These are phyloP conservation scores for Chloroclystis v-ata DNA, from an alignment of 2,888 invertebrate genomes.

Conservation along the genomic window DNA sequence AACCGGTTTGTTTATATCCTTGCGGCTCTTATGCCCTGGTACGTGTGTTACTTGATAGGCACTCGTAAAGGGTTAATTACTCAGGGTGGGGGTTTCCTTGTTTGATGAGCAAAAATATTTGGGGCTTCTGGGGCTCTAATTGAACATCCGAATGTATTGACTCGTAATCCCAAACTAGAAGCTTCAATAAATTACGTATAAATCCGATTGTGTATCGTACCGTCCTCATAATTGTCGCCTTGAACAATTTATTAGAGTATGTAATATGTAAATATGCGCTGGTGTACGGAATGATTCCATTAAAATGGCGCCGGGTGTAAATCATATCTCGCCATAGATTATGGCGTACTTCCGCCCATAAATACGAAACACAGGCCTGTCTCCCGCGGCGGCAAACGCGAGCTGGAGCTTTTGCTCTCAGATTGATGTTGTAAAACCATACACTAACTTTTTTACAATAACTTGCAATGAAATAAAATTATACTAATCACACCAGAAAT, in stretches of 20 bases:
- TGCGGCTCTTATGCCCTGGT: slow-evolving; percentile 27
- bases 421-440: slow-evolving; percentile 28
- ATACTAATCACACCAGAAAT: background rate
- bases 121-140: background rate
- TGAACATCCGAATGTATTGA: slow-evolving; percentile 4
- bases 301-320: slow-evolving; percentile 49
- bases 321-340: slow-evolving; percentile 35
- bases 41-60: slow-evolving; percentile 24
- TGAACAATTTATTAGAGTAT: no score
- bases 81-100: slow-evolving; percentile 5
- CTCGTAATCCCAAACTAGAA: background rate
- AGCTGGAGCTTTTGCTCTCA: no score
- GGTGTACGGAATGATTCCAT: slow-evolving; percentile 50
- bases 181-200: no score
- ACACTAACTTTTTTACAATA: no score
- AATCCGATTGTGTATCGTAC: no score
- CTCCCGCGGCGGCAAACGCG: slow-evolving; percentile 35
- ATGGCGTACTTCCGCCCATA: slow-evolving; percentile 21
- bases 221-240: no score
- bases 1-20: slow-evolving; percentile 41
- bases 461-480: no score
- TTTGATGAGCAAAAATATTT: slow-evolving; percentile 13
- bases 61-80: slow-evolving; percentile 26
- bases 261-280: slow-evolving; percentile 24
- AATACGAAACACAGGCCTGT: slow-evolving; percentile 31